A percentile compares a stretch with the other conserved stretches of the same genome.
These are phyloP conservation scores for Papilio elwesi DNA, from an alignment of 2,888 invertebrate species.

Conservation along the genomic window DNA sequence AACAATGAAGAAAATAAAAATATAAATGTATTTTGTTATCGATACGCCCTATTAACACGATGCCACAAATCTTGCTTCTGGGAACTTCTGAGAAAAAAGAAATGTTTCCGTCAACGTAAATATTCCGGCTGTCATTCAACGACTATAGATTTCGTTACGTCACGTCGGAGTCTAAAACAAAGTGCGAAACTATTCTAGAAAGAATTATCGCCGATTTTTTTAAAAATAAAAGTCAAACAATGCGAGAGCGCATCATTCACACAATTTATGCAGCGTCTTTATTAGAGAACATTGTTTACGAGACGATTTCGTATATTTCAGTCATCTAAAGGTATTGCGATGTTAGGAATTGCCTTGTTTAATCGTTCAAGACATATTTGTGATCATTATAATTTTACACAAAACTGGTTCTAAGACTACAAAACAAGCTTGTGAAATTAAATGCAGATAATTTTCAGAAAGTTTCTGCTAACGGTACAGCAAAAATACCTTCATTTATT, in stretches of 20 bases:
- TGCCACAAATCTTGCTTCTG: not conserved
- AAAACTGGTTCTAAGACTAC: no score
- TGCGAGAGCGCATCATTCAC: slow-evolving; percentile 14
- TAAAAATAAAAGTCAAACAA: slow-evolving; percentile 30
- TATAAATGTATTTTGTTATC: not conserved
- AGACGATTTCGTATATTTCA: slow-evolving; percentile 14
- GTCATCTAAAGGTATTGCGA: slow-evolving; percentile 17
- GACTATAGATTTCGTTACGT: not conserved
- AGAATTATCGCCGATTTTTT: slow-evolving; percentile 12
- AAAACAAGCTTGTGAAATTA: not conserved
- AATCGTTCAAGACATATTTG: slow-evolving; percentile 4
- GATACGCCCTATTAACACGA: not conserved
- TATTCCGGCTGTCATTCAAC: not conserved
- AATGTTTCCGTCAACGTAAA: slow-evolving; percentile 5
- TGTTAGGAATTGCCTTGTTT: slow-evolving; percentile 20
- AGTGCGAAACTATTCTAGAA: slow-evolving; percentile 13
- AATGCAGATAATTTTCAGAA: no score
- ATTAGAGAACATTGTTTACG: slow-evolving; percentile 32
- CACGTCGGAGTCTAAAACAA: not conserved
- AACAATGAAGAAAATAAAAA: not conserved
- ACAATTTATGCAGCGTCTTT: slow-evolving; percentile 10
- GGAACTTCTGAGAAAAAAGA: not conserved
- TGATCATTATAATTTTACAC: not conserved
- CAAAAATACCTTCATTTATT: no score
- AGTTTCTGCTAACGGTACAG: no score